These are phyloP conservation scores for Trissonchulus sp. DNA, from an alignment of 2,888 invertebrate genomes.

Conservation along the genomic window DNA sequence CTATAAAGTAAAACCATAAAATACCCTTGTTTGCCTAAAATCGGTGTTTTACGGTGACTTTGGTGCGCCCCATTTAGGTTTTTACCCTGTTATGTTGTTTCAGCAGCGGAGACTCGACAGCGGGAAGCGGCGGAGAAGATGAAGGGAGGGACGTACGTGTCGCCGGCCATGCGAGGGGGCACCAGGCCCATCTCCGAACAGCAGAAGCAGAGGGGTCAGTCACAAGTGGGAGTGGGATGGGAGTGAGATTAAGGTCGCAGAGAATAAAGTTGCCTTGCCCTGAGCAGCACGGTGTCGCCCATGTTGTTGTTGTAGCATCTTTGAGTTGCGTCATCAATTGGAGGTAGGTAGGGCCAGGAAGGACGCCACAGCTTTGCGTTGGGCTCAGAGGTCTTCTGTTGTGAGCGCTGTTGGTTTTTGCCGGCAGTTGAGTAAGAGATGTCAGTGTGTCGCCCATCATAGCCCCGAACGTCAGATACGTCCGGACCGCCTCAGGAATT, in stretches of 20 bases:
- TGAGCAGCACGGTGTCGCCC: background rate
- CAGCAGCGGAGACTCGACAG: slow-evolving; percentile 37
- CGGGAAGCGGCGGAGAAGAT: slow-evolving; percentile 41
- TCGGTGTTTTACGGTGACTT: too few relatives aligned
- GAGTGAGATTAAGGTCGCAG: background rate
- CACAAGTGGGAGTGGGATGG: background rate
- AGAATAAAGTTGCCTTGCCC: background rate
- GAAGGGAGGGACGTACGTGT: slow-evolving; percentile 61
- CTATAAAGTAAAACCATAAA: too few relatives aligned
- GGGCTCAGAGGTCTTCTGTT: too few relatives aligned
- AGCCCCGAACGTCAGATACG: too few relatives aligned
- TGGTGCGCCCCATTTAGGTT: too few relatives aligned
- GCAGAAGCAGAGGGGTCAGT: background rate
- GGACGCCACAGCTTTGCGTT: too few relatives aligned
- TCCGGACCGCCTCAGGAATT: too few relatives aligned
- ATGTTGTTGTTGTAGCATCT: background rate
- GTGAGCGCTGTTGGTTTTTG: too few relatives aligned
- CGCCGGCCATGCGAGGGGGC: slow-evolving; percentile 74
- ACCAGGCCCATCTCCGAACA: background rate
- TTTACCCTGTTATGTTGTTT: background rate
- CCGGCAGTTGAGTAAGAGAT: too few relatives aligned
- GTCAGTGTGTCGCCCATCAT: too few relatives aligned
- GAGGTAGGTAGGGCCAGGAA: background rate
- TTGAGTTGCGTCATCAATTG: background rate
- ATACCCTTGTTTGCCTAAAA: too few relatives aligned